Evolutionary conservation across 2,888 invertebrate genomes (phyloP), one percentile per base, ranked within the genome.

Genomic region (Cheilosia soror): DNA sequence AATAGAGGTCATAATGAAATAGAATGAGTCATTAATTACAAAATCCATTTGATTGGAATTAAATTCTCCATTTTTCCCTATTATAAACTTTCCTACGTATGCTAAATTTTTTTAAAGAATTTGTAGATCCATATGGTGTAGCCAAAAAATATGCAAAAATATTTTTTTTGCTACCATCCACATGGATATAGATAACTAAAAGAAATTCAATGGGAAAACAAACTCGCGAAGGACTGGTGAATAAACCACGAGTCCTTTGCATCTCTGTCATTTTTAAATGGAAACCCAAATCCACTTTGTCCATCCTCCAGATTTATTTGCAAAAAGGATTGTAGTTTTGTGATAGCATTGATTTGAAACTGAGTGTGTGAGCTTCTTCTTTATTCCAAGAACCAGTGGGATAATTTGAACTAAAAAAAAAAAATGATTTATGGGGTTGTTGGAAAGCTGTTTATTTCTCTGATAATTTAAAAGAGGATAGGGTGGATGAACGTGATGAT

Each of bases 401-500:
- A 37, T 11, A 37, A 7, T 4, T 37, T 11, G 4, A 37, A 37
- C 11, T 4, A 1, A 20, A 20, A 20, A 2, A 20, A 20, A 37
- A 11, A 11, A 37, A 11, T 4, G 3, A 11, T 47, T 47, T 33
- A 5, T 51, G 4, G 11, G 27, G 27, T 25, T 27, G 9, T 20
- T 63, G 65, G 72, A 72, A 79, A 79, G 40, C 72, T 65, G 71
- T 58, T 72, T 72, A 72, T 53, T 51, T 37, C 49, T 51, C 47
- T 29, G 37, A 25, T 15, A 33, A 29, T 57, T 37, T 37, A 0
- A 11, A 0, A 37, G 27, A 40, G 42, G 57, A 31, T 44, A 37
- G 11, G 37, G 69, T 29, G 51, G 44, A 60, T 65, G 63, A 63
- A 62, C 49, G 57, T 40, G 55, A 47, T 55, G 80, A 80, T 75